Percentiles rank a stretch among this genome's conserved stretches.
These are phyloP conservation scores for Cyclargus thomasi DNA, from an alignment of 1,140 invertebrate species.

Conservation along the genomic window DNA sequence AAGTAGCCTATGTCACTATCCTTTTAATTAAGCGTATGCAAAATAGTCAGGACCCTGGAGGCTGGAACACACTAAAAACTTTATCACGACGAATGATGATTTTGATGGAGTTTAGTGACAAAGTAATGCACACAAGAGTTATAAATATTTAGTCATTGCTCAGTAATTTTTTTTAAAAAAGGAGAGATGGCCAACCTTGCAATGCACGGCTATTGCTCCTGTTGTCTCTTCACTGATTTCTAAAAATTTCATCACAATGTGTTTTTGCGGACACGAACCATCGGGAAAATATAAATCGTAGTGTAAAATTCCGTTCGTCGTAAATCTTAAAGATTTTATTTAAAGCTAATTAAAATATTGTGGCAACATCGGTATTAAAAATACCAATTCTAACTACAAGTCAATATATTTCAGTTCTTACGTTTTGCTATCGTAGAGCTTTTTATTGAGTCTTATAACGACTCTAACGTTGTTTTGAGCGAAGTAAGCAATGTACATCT, in stretches of 20 bases:
- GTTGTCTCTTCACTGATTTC: constrained; percentile 87
- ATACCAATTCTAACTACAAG: background rate
- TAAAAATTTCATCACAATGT: constrained; percentile 93
- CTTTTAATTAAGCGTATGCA: too few relatives aligned
- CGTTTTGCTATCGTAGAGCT: constrained; percentile 90
- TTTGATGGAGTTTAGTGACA: too few relatives aligned
- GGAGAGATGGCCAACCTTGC: constrained; percentile 85
- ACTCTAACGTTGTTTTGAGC: constrained; percentile 91
- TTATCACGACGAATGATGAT: too few relatives aligned
- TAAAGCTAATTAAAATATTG: too few relatives aligned
- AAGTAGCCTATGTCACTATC: too few relatives aligned
- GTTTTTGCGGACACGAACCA: constrained; percentile 93
- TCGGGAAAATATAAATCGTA: constrained; percentile 98
- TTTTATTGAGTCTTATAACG: constrained; percentile 94
- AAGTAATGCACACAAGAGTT: too few relatives aligned
- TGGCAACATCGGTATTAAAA: background rate
- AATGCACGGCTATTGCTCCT: constrained; percentile 96
- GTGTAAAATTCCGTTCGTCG: constrained; percentile 93
- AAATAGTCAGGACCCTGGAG: too few relatives aligned
- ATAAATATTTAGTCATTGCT: too few relatives aligned
- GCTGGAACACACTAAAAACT: too few relatives aligned
- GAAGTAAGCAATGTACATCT: constrained; percentile 97
- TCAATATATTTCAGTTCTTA: constrained; percentile 35
- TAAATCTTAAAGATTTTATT: constrained; percentile 79
- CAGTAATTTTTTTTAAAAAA: too few relatives aligned